These are phyloP conservation scores for Pycnonotus jocosus DNA, from an alignment of 2,113 vertebrate species.

Conservation along the genomic window DNA sequence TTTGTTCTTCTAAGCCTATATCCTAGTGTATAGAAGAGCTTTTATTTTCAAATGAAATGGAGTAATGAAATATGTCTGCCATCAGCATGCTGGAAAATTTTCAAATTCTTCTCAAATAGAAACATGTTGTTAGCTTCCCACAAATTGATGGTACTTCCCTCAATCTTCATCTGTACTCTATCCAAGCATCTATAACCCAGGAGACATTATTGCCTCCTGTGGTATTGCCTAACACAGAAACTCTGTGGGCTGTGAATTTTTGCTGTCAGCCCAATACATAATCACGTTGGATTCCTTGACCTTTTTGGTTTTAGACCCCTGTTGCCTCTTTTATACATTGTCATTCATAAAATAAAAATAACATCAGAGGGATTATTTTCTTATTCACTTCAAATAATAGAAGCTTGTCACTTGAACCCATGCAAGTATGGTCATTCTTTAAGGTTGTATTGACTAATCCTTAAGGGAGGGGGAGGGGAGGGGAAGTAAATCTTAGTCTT, in stretches of 20 bases:
- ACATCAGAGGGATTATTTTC: not conserved
- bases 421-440: not conserved
- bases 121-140: not conserved
- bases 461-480: not conserved
- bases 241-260: not conserved
- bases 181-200: not conserved
- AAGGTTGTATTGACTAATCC: not conserved
- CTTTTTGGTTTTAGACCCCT: not conserved
- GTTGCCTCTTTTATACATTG: not conserved
- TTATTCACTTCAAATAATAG: not conserved
- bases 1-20: not conserved
- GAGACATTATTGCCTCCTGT: not conserved
- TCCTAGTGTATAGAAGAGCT: not conserved
- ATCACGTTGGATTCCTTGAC: not conserved
- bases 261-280: not conserved
- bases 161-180: not conserved
- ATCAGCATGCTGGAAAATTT: not conserved
- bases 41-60: not conserved
- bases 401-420: not conserved
- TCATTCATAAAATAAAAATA: not conserved
- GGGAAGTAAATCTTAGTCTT: not conserved
- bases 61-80: not conserved
- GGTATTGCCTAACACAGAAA: not conserved
- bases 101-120: not conserved
- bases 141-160: not conserved